Evolutionary conservation across 2,797 vertebrate species (phyloP).

Genomic region (Cyclura pinguis): DNA sequence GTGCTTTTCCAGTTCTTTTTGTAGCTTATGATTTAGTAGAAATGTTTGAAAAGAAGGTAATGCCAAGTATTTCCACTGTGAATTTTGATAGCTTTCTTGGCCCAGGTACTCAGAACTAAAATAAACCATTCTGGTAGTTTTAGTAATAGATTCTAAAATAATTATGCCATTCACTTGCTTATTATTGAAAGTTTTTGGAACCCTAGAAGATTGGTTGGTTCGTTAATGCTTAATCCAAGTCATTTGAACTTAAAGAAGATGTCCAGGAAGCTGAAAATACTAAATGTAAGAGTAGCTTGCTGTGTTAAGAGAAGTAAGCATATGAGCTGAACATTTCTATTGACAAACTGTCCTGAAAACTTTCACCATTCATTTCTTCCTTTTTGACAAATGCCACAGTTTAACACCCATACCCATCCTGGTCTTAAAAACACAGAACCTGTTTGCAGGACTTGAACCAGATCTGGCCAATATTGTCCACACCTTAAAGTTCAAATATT

Average conservation of each 20-base stretch:
- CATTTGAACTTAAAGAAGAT: neutral
- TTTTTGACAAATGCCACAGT: slow-evolving; percentile 14
- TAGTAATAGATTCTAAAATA: slow-evolving; percentile 41
- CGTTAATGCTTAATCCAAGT: slow-evolving; percentile 9
- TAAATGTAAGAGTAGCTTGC: neutral
- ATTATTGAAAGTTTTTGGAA: slow-evolving; percentile 36
- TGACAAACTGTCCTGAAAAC: neutral
- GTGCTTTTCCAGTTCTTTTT: neutral
- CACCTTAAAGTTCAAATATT: neutral
- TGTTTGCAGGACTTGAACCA: neutral
- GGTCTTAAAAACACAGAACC: neutral
- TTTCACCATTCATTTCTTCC: slow-evolving; percentile 3
- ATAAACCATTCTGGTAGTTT: slow-evolving; percentile 34
- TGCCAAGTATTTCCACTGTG: slow-evolving; percentile 28
- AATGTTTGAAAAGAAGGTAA: slow-evolving; percentile 45
- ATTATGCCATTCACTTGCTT: slow-evolving; percentile 31
- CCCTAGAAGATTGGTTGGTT: slow-evolving; percentile 3
- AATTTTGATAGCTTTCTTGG: slow-evolving; percentile 39
- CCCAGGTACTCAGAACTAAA: slow-evolving; percentile 48
- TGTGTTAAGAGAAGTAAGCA: neutral
- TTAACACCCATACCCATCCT: neutral
- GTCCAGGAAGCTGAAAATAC: neutral
- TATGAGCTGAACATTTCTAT: neutral
- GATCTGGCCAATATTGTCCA: neutral
- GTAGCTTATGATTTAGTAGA: slow-evolving; percentile 31